A percentile compares a stretch with the other conserved stretches of the same genome.
Conservation (phyloP, 2,113 vertebrate species). For the Pogonocichla stellata region DNA sequence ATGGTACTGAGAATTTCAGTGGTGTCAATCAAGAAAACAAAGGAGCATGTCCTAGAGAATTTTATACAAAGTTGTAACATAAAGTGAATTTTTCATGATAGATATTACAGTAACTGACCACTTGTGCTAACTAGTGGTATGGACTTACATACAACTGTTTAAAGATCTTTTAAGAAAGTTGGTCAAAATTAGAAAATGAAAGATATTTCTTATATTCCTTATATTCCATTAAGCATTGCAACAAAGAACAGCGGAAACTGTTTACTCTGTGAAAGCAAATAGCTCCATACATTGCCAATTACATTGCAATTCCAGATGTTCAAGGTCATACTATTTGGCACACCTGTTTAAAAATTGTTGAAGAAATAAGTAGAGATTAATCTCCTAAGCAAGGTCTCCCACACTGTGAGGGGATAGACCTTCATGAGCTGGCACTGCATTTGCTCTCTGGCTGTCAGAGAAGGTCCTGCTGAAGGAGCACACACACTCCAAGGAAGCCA, state of each 20-base stretch:
- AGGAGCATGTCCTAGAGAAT: neutral
- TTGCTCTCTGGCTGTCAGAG: neutral
- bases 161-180: neutral
- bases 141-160: neutral
- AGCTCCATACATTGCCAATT: neutral
- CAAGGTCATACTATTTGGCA: neutral
- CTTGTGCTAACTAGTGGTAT: neutral
- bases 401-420: neutral
- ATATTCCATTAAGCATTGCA: neutral
- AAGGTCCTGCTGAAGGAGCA: neutral
- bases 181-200: slow-evolving; percentile 8
- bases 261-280: neutral
- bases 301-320: neutral
- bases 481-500: neutral
- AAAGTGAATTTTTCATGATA: neutral
- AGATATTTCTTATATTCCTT: neutral
- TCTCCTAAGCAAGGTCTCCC: neutral
- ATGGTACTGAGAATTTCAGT: neutral
- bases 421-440: neutral
- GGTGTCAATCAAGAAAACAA: neutral
- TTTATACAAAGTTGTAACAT: neutral
- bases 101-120: neutral
- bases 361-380: neutral
- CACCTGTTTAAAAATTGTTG: neutral
- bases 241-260: neutral